These are phyloP conservation scores for Conistra vaccinii DNA, from an alignment of 2,888 invertebrate genomes.

Conservation along the genomic window DNA sequence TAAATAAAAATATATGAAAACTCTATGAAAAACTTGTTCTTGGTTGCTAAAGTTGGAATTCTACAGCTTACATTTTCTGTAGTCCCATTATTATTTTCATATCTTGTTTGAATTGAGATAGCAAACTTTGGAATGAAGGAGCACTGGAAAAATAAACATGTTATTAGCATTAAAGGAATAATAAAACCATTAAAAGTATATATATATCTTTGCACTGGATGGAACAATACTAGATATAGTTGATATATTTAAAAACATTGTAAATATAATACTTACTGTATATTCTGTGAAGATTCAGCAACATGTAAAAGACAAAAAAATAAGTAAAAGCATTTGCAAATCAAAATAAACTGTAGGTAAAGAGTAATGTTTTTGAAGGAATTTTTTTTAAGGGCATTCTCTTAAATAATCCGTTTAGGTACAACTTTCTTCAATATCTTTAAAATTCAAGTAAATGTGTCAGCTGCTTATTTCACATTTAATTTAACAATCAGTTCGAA, in stretches of 20 bases:
- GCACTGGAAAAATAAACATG: conserved; percentile 92
- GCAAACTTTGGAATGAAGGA: conserved; percentile 97
- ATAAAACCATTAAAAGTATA: background rate
- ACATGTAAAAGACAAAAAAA: conserved; percentile 47
- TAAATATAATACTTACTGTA: conserved; percentile 47
- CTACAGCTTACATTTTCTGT: conserved; percentile 95
- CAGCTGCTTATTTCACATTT: background rate
- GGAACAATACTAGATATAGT: background rate
- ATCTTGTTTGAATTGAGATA: conserved; percentile 96
- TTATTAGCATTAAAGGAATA: background rate
- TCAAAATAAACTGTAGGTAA: conserved; percentile 1
- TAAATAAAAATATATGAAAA: conserved; percentile 2
- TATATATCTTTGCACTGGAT: background rate
- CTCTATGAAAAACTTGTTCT: conserved; percentile 35
- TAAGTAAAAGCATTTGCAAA: background rate
- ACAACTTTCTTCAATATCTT: background rate
- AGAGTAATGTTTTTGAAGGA: background rate
- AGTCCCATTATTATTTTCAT: conserved; percentile 96
- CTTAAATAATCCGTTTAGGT: background rate
- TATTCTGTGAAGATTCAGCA: conserved; percentile 47
- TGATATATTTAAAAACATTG: background rate
- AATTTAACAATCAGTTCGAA: background rate
- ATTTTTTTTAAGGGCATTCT: background rate
- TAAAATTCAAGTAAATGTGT: background rate
- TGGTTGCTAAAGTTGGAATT: background rate